These are phyloP conservation scores for Leptogaster cylindrica DNA, from an alignment of 2,888 invertebrate genomes.

Conservation along the genomic window DNA sequence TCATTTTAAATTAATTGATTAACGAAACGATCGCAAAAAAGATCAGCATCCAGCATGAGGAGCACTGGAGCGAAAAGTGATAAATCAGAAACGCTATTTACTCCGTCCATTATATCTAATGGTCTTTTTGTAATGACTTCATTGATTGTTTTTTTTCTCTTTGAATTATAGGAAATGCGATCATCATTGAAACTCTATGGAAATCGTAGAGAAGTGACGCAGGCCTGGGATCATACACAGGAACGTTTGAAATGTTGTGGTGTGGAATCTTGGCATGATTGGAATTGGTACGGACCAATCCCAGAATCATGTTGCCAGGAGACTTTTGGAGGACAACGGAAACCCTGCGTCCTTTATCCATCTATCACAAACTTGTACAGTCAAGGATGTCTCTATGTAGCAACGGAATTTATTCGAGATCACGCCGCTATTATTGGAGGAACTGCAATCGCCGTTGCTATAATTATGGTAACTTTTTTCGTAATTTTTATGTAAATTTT, in stretches of 20 bases:
- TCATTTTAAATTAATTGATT: no score
- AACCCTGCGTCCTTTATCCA: conserved; percentile 59
- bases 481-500: conserved; percentile 23
- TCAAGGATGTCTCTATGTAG: conserved; percentile 77
- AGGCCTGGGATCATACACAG: conserved; percentile 90
- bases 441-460: conserved; percentile 82
- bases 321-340: conserved; percentile 63
- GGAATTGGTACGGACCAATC: conserved; percentile 74
- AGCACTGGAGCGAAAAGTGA: no score
- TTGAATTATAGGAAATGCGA: conserved; percentile 73
- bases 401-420: conserved; percentile 73
- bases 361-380: conserved; percentile 64
- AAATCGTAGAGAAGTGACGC: conserved; percentile 71
- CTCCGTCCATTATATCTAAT: no score
- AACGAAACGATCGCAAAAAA: no score
- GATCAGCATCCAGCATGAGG: no score
- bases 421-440: conserved; percentile 83
- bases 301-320: conserved; percentile 81
- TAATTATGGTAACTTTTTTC: conserved; percentile 67
- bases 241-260: conserved; percentile 85
- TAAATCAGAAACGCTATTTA: no score
- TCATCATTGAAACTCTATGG: conserved; percentile 78
- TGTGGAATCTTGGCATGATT: conserved; percentile 76
- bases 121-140: no score
- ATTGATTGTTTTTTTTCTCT: no score